Conservation (phyloP, 2,113 vertebrate genomes). For the Tonatia bakeri region DNA sequence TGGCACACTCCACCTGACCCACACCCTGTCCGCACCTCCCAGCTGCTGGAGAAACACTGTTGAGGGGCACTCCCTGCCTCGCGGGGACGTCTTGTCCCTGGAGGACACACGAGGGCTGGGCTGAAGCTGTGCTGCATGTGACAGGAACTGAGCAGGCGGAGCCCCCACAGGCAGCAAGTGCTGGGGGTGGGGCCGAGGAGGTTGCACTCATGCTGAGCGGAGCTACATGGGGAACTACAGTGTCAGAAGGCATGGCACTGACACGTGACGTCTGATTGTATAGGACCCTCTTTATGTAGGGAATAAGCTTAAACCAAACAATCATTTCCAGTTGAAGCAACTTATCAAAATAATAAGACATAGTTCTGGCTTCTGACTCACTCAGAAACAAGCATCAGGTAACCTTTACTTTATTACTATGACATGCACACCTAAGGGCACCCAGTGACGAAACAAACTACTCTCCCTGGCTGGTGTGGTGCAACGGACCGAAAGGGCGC, state of each 20-base stretch:
- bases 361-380: neutral
- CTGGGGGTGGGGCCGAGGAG: neutral
- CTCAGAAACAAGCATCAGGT: neutral
- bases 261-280: neutral
- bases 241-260: neutral
- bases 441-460: neutral
- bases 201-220: neutral
- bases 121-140: neutral
- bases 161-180: neutral
- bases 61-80: neutral
- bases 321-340: neutral
- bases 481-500: too few relatives aligned
- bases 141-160: neutral
- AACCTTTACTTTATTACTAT: neutral
- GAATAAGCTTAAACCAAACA: neutral
- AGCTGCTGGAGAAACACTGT: neutral
- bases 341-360: neutral
- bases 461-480: too few relatives aligned
- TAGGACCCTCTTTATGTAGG: neutral
- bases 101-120: neutral
- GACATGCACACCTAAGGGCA: neutral
- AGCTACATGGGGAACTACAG: neutral
- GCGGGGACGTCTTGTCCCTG: neutral
- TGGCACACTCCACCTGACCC: neutral
- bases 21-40: neutral